Conservation (phyloP, 2,888 invertebrate species). For the Phalera bucephala region DNA sequence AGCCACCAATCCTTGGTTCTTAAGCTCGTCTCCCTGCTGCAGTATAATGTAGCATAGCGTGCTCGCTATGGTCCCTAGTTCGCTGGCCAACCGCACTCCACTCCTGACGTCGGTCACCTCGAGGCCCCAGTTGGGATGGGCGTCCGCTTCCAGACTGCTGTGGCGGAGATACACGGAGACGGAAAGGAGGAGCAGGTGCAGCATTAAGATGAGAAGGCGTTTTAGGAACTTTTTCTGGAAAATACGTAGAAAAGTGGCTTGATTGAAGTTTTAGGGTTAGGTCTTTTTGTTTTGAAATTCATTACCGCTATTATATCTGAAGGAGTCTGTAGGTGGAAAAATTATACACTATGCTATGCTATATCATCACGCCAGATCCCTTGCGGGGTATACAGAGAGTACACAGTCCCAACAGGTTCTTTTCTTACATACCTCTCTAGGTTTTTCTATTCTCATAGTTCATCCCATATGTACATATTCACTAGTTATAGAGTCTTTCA, state of each 20-base stretch:
- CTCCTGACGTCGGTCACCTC: constrained; percentile 60
- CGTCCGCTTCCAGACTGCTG: constrained; percentile 61
- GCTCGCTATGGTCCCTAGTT: constrained; percentile 92
- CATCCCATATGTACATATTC: too few species aligned
- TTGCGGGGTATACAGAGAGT: too few species aligned
- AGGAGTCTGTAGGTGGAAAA: neutral
- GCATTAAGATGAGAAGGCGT: constrained; percentile 92
- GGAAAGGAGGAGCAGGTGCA: constrained; percentile 94
- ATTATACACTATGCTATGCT: too few species aligned
- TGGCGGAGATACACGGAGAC: constrained; percentile 96
- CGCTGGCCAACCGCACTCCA: constrained; percentile 88
- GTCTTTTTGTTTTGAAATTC: too few species aligned
- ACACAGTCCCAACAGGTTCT: too few species aligned
- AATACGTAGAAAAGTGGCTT: too few species aligned
- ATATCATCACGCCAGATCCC: too few species aligned
- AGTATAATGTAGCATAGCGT: constrained; percentile 94
- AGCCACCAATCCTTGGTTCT: constrained; percentile 95
- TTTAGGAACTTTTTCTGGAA: constrained; percentile 95
- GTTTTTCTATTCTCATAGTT: too few species aligned
- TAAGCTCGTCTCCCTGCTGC: constrained; percentile 97
- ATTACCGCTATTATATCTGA: too few species aligned
- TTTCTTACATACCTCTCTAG: too few species aligned
- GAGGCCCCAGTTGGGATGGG: constrained; percentile 64
- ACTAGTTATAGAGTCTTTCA: too few species aligned
- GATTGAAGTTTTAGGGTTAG: too few species aligned